Conservation (phyloP, 2,113 vertebrate genomes). For the Corythornis cristatus region DNA sequence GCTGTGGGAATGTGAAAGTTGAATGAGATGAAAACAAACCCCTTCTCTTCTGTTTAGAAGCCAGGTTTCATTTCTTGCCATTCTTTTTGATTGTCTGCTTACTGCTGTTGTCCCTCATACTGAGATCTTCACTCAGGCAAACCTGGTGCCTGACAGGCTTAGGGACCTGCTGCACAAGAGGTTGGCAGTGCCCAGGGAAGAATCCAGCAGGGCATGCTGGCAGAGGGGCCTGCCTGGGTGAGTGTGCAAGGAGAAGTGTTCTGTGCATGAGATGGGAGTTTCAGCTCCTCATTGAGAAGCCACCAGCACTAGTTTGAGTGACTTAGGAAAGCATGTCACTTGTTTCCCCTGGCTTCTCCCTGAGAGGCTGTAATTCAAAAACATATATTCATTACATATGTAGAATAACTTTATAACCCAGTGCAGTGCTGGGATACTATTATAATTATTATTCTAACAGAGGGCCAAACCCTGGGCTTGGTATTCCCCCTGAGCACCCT, state of each 20-base stretch:
- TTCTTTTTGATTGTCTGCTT: background rate
- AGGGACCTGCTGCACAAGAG: background rate
- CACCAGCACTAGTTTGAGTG: background rate
- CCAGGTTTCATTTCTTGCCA: background rate
- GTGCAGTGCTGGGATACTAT: background rate
- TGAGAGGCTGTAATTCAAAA: background rate
- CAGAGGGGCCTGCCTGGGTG: background rate
- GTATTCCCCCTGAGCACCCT: background rate
- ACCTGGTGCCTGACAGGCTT: background rate
- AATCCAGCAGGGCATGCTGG: background rate
- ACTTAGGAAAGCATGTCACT: slow-evolving; percentile 2
- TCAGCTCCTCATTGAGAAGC: background rate
- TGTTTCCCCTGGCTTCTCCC: background rate
- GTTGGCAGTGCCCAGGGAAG: background rate
- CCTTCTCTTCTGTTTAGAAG: background rate
- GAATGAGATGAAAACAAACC: slow-evolving; percentile 13
- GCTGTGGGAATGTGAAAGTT: slow-evolving; percentile 30
- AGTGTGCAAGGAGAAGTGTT: background rate
- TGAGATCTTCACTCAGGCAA: background rate
- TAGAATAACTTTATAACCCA: background rate
- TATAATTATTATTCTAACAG: background rate
- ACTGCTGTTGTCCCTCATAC: background rate
- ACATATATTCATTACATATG: background rate
- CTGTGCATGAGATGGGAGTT: background rate
- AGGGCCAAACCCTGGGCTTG: background rate